Evolutionary conservation across 2,113 vertebrate species (phyloP).

Genomic region (Tragulus kanchil): DNA sequence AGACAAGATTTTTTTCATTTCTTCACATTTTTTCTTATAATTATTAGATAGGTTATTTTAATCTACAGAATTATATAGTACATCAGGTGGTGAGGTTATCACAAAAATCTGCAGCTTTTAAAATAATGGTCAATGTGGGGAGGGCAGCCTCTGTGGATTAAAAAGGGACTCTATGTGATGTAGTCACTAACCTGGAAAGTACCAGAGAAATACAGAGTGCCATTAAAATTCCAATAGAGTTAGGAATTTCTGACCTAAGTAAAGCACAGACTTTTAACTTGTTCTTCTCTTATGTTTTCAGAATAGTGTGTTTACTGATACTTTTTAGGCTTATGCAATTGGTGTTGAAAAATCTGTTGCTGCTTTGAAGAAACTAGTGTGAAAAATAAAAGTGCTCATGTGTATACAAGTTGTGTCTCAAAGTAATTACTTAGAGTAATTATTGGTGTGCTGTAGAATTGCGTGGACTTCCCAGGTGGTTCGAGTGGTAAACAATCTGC

Average conservation of each 20-base stretch:
- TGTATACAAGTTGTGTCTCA: background rate
- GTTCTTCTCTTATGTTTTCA: background rate
- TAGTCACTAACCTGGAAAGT: background rate
- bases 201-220: background rate
- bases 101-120: background rate
- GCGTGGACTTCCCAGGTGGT: background rate
- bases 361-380: slow-evolving; percentile 51
- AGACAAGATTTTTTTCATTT: background rate
- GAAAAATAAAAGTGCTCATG: background rate
- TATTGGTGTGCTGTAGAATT: background rate
- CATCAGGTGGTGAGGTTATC: background rate
- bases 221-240: background rate
- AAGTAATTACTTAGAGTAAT: background rate
- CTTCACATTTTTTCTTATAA: background rate
- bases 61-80: background rate
- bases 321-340: background rate
- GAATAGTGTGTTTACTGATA: background rate
- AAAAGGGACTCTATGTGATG: background rate
- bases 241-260: background rate
- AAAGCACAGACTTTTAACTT: background rate
- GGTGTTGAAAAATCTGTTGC: slow-evolving; percentile 2
- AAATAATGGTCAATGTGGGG: background rate
- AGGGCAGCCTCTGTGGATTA: background rate
- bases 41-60: background rate
- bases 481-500: background rate